Percentiles rank a stretch among this genome's conserved stretches.
Evolutionary conservation across 1,140 invertebrate genomes (phyloP).

Genomic region (Aphidius ervi): DNA sequence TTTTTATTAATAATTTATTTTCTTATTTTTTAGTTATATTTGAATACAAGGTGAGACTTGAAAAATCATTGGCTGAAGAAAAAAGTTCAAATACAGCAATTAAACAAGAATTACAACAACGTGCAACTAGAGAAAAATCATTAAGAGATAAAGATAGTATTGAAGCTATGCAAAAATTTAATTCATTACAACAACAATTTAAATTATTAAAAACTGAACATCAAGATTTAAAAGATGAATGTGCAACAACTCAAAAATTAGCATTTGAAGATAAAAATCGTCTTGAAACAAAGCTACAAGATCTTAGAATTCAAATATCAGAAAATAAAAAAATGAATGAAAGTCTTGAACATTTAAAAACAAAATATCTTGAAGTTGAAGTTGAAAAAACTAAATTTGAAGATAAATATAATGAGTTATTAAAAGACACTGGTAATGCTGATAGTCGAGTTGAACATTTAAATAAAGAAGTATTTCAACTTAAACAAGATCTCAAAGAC

Average conservation of each 20-base stretch:
- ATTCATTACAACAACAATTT: slow-evolving; percentile 50
- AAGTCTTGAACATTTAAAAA: slow-evolving; percentile 44
- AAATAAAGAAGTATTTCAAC: slow-evolving; percentile 41
- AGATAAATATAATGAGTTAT: slow-evolving; percentile 38
- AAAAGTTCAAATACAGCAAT: slow-evolving; percentile 50
- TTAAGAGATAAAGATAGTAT: slow-evolving; percentile 50
- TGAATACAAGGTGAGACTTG: slow-evolving; percentile 53
- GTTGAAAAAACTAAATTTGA: slow-evolving; percentile 37
- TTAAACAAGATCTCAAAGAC: slow-evolving; percentile 37
- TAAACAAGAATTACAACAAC: slow-evolving; percentile 51
- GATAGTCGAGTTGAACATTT: slow-evolving; percentile 38
- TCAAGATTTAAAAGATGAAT: slow-evolving; percentile 44
- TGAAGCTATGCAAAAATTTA: slow-evolving; percentile 50
- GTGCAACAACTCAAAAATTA: slow-evolving; percentile 39
- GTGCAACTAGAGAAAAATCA: slow-evolving; percentile 48
- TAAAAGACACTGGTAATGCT: slow-evolving; percentile 28
- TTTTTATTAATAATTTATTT: slow-evolving; percentile 1
- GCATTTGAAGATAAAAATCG: slow-evolving; percentile 34
- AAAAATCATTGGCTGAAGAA: slow-evolving; percentile 54
- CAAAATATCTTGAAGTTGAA: slow-evolving; percentile 36
- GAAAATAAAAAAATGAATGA: slow-evolving; percentile 28
- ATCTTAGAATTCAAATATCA: slow-evolving; percentile 34
- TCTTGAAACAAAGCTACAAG: slow-evolving; percentile 32
- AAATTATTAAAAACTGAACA: slow-evolving; percentile 48
- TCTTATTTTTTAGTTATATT: slow-evolving; percentile 49